A percentile compares a stretch with the other conserved stretches of the same genome.
phyloP scores from a whole-genome alignment of 2,113 vertebrate species.

The Cinclus cinclus region DNA sequence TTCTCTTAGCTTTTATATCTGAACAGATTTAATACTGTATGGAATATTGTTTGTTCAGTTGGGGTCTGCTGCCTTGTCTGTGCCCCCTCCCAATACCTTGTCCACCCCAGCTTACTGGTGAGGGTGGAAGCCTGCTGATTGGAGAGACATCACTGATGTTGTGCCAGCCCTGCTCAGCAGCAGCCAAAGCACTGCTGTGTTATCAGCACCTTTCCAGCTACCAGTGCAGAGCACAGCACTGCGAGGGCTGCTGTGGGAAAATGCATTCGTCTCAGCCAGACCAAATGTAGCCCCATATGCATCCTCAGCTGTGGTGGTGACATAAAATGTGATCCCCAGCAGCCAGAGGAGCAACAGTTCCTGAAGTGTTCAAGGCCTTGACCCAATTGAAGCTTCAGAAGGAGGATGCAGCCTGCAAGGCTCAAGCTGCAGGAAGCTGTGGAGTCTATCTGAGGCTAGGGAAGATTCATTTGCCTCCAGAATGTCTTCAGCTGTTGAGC shows the following conservation, averaged over 20 bases:
- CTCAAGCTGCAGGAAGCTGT: neutral
- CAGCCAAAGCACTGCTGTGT: neutral
- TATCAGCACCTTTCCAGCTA: neutral
- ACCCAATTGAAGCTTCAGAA: neutral
- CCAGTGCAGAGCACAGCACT: neutral
- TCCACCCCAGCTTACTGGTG: neutral
- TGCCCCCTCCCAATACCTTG: neutral
- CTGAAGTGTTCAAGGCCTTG: neutral
- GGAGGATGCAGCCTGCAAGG: neutral
- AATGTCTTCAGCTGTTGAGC: neutral
- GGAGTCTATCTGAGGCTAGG: neutral
- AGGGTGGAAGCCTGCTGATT: neutral
- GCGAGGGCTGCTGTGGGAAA: neutral
- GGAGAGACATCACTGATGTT: neutral
- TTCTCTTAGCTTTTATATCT: neutral
- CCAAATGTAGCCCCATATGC: neutral
- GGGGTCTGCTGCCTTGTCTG: neutral
- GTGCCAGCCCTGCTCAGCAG: neutral
- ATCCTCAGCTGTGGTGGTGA: neutral
- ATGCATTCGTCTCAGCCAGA: fast-evolving
- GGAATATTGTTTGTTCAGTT: neutral
- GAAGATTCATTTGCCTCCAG: neutral
- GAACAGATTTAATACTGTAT: neutral
- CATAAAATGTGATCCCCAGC: neutral
- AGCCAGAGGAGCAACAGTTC: neutral